Percentiles rank a stretch among this genome's conserved stretches.
phyloP scores from a whole-genome alignment of 2,113 vertebrate genomes.

The Oxygymnocypris stewartii region DNA sequence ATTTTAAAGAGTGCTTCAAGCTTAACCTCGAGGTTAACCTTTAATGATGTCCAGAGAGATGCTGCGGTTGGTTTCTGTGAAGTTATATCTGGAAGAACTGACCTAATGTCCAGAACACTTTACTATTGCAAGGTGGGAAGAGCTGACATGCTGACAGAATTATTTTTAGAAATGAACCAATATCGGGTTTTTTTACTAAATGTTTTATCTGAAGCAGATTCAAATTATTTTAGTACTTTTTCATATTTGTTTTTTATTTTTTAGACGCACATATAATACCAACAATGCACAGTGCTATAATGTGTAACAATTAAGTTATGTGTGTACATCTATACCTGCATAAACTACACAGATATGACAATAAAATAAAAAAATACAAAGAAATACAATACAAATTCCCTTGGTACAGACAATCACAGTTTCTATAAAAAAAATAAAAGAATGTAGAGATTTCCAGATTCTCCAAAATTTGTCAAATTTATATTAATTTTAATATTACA shows the following conservation, averaged over 20 bases:
- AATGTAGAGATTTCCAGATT: no score
- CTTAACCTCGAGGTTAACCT: slow-evolving; percentile 14
- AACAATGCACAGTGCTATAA: background rate
- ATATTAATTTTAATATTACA: no score
- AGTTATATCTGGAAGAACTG: background rate
- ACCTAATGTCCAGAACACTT: background rate
- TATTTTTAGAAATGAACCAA: background rate
- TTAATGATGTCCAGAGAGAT: slow-evolving; percentile 31
- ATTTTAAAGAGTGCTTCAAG: background rate
- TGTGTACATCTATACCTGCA: background rate
- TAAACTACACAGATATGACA: background rate
- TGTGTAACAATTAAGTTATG: background rate
- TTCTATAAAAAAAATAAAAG: no score
- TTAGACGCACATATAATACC: background rate
- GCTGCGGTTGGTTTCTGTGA: background rate
- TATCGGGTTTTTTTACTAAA: background rate
- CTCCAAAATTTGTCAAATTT: no score
- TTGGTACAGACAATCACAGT: no score
- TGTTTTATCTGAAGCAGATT: no score
- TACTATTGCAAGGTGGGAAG: background rate
- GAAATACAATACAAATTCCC: no score
- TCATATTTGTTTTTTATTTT: no score
- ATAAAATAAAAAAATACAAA: no score
- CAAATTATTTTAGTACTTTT: background rate
- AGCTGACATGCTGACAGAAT: background rate